These are phyloP conservation scores for Neodon shergylaensis DNA, from an alignment of 2,113 vertebrate genomes.

Conservation along the genomic window DNA sequence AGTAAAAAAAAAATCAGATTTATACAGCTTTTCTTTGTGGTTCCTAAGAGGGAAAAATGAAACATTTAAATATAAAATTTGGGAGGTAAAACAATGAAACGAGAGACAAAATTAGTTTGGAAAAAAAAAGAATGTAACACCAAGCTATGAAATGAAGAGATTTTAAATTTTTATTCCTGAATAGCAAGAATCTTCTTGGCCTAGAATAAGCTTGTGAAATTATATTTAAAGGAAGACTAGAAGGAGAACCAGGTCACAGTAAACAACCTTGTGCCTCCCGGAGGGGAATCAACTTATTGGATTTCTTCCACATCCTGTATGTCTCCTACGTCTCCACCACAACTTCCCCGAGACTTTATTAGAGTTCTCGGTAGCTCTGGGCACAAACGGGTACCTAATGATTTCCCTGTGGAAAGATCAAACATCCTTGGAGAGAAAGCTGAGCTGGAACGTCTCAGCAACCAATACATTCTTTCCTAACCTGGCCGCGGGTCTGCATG, in stretches of 20 bases:
- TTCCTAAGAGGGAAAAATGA: neutral
- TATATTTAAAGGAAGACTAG: conserved; percentile 49
- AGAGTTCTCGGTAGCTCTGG: conserved; percentile 55
- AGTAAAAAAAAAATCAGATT: neutral
- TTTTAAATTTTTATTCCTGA: neutral
- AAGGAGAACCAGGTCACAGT: conserved; percentile 23
- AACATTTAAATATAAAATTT: neutral
- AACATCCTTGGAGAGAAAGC: conserved; percentile 55
- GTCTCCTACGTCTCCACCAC: conserved; percentile 20
- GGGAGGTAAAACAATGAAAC: neutral
- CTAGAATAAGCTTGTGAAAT: conserved; percentile 58
- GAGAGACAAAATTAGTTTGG: neutral
- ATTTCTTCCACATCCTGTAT: conserved; percentile 56
- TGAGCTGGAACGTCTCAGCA: conserved; percentile 52
- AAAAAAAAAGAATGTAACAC: neutral
- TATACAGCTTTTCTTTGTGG: neutral
- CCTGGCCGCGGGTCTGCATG: neutral
- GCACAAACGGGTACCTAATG: conserved; percentile 52
- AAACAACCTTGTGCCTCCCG: conserved; percentile 34
- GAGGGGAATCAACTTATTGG: conserved; percentile 61
- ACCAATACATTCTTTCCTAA: conserved; percentile 4
- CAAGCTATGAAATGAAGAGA: neutral
- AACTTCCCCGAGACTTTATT: conserved; percentile 63
- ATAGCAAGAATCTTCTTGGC: conserved; percentile 42
- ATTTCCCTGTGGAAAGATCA: conserved; percentile 67